A percentile compares a stretch with the other conserved stretches of the same genome.
phyloP scores from a whole-genome alignment of 2,888 invertebrate species.

The Sisyra nigra region DNA sequence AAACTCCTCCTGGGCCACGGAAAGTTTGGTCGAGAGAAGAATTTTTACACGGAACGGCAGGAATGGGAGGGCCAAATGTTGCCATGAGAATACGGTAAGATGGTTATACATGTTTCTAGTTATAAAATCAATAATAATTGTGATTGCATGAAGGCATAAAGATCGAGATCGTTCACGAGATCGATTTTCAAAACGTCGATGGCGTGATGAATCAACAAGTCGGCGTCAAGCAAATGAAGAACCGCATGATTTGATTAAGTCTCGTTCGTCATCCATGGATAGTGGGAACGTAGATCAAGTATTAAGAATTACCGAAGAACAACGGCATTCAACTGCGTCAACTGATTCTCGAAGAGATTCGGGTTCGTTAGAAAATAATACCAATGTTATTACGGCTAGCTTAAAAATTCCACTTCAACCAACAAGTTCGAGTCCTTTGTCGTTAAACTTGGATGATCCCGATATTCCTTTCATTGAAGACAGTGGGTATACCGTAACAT shows the following conservation, averaged over 20 bases:
- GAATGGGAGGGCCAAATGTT: slow-evolving; percentile 46
- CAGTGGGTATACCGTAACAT: slow-evolving; percentile 19
- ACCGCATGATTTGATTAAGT: slow-evolving; percentile 24
- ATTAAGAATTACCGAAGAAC: slow-evolving; percentile 17
- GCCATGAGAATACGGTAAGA: slow-evolving; percentile 27
- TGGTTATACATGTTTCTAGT: background rate
- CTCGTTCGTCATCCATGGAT: slow-evolving; percentile 25
- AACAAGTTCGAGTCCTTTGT: slow-evolving; percentile 25
- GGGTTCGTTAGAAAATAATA: slow-evolving; percentile 38
- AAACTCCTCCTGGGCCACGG: slow-evolving; percentile 24
- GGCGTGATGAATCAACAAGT: slow-evolving; percentile 30
- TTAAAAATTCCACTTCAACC: slow-evolving; percentile 50
- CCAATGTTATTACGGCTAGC: slow-evolving; percentile 60
- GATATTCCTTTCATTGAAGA: slow-evolving; percentile 58
- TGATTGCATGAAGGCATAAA: slow-evolving; percentile 22
- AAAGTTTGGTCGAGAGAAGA: slow-evolving; percentile 59
- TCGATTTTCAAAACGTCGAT: slow-evolving; percentile 28
- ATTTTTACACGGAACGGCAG: slow-evolving; percentile 55
- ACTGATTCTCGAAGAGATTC: slow-evolving; percentile 34
- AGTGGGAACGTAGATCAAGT: slow-evolving; percentile 25
- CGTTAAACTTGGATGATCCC: slow-evolving; percentile 38
- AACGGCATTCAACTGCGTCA: slow-evolving; percentile 9
- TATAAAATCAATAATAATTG: slow-evolving; percentile 1
- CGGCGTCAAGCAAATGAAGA: slow-evolving; percentile 20
- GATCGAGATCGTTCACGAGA: slow-evolving; percentile 25